A percentile compares a stretch with the other conserved stretches of the same genome.
phyloP scores from a whole-genome alignment of 2,113 vertebrate genomes.

The Daboia siamensis region DNA sequence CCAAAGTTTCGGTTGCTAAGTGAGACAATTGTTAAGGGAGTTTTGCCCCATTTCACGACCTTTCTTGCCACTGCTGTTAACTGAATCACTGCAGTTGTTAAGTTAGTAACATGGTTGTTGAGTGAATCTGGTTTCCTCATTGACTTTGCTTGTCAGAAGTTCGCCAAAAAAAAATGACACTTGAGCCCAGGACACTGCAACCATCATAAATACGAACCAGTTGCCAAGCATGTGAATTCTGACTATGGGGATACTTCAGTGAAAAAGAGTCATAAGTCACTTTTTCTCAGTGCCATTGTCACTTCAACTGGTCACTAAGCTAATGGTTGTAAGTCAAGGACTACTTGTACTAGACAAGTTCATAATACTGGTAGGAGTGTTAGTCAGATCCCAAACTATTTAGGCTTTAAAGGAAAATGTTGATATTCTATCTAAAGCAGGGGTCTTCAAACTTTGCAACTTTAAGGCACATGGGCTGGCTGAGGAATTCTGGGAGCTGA shows the following conservation, averaged over 20 bases:
- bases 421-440: too few species aligned
- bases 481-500: too few species aligned
- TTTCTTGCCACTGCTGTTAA: background rate
- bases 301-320: background rate
- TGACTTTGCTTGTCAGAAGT: background rate
- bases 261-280: background rate
- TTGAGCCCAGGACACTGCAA: background rate
- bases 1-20: too few species aligned
- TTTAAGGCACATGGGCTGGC: too few species aligned
- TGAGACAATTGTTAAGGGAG: background rate
- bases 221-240: background rate
- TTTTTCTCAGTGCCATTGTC: background rate
- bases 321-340: background rate
- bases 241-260: background rate
- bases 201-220: background rate
- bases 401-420: background rate
- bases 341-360: background rate
- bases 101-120: background rate
- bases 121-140: background rate
- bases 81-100: background rate
- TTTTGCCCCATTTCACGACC: background rate
- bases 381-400: background rate
- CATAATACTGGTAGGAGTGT: background rate
- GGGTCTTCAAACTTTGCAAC: too few species aligned
- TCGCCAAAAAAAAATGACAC: background rate